These are phyloP conservation scores for Pseudopodoces humilis DNA, from an alignment of 2,113 vertebrate genomes.

Conservation along the genomic window DNA sequence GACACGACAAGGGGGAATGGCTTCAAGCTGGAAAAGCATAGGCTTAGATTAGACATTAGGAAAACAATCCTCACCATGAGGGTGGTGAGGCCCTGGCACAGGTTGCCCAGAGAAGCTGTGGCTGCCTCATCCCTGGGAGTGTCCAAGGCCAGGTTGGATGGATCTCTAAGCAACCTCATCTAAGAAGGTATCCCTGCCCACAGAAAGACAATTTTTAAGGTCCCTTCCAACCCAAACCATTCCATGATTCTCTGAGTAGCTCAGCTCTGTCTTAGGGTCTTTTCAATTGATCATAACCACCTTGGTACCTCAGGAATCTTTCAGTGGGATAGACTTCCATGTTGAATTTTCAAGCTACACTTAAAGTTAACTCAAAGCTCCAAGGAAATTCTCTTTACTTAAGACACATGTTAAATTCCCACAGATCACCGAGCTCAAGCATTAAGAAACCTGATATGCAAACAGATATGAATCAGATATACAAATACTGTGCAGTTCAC, in stretches of 20 bases:
- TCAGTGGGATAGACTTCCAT: rapidly evolving
- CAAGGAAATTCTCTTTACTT: conserved; percentile 16
- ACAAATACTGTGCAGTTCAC: background rate
- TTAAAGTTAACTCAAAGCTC: background rate
- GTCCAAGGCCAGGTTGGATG: background rate
- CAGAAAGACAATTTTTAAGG: background rate
- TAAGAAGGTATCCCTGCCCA: background rate
- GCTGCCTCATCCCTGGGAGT: background rate
- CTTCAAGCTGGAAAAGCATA: background rate
- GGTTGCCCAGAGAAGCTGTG: background rate
- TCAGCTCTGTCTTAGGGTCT: background rate
- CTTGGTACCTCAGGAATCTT: background rate
- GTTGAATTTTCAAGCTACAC: background rate
- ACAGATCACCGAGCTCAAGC: background rate
- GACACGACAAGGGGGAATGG: background rate
- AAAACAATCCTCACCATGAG: background rate
- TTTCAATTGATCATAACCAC: background rate
- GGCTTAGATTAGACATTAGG: background rate
- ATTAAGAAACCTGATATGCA: conserved; percentile 2
- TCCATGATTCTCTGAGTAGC: rapidly evolving
- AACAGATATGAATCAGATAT: conserved; percentile 5
- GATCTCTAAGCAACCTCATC: background rate
- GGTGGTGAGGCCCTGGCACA: background rate
- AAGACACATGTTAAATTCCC: conserved; percentile 17
- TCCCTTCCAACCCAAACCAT: background rate